Evolutionary conservation across 2,113 vertebrate species (phyloP), one percentile per base, ranked within the genome.

Genomic region (Spheniscus mendiculus): DNA sequence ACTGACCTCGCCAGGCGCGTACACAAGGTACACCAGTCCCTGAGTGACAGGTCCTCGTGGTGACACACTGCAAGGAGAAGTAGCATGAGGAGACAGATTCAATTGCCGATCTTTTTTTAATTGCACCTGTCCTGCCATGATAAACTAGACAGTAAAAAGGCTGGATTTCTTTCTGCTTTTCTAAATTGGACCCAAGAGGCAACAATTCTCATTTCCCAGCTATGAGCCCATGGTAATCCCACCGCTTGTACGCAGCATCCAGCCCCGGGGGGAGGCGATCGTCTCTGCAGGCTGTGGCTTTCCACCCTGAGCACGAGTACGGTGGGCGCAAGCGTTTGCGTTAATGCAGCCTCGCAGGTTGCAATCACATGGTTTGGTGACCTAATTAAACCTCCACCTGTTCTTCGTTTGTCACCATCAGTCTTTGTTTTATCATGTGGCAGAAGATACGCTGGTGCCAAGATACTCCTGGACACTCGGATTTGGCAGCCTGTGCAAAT

Each of bases 371-470:
- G 88, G 70, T 40, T 73, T 49, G 18, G 85, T 62, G 93, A 81
- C 72, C 88, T 83, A 44, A 87, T 96, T 94, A 97, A 93, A 78
- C 78, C 67, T 74, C 77, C 96, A 97, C 96, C 97, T 98, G 97
- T 58, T 95, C 74, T 84, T 58, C 65, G 16, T 79, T 93, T 96
- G 77, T 97, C 96, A 91, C 52, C 92, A 67, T 30, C 90, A 25
- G 53, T n/a, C 52, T 81, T 81, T 96, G 84, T 70, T 88, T 58
- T 65, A n/a, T 76, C 92, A 19, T 26, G 58, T 81, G 81, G 86
- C 84, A 90, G 94, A 45, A 32, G 84, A 74, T 42, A 9, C 0
- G 0, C 34, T 17, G 62, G 74, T 93, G 96, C 87, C 86, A 93
- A 22, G 77, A 17, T 83, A 15, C 74, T 58, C 82, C 84, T 5